Evolutionary conservation across 2,888 invertebrate genomes (phyloP).

Genomic region (Darwinula stevensoni): DNA sequence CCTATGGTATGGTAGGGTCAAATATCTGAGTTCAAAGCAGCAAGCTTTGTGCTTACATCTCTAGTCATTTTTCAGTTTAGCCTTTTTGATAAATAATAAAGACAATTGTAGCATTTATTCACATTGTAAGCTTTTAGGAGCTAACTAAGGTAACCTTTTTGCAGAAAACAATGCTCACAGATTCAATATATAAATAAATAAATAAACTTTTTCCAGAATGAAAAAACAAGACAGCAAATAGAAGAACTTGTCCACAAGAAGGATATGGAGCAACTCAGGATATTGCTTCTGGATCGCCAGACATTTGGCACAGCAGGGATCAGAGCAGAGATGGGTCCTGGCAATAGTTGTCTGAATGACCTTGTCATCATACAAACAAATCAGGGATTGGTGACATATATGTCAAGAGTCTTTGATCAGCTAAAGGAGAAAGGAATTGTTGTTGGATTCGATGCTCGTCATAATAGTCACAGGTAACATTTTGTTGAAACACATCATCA

Average conservation of each 20-base stretch:
- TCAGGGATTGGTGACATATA: constrained; percentile 54
- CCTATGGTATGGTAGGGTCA: too few species aligned
- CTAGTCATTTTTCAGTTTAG: too few species aligned
- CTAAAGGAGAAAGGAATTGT: constrained; percentile 39
- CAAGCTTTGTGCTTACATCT: too few species aligned
- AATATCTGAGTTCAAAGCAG: too few species aligned
- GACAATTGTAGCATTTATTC: too few species aligned
- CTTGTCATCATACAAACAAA: constrained; percentile 69
- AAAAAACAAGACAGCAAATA: constrained; percentile 30
- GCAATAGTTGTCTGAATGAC: constrained; percentile 82
- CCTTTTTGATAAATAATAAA: too few species aligned
- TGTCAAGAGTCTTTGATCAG: constrained; percentile 27
- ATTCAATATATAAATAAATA: too few species aligned
- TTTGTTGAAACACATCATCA: too few species aligned
- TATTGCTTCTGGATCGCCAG: constrained; percentile 35
- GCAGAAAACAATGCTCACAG: too few species aligned
- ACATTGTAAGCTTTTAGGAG: too few species aligned
- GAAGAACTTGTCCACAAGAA: constrained; percentile 23
- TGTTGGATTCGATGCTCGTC: constrained; percentile 69
- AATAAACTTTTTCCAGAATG: constrained; percentile 30
- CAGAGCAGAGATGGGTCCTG: constrained; percentile 69
- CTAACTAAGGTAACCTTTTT: too few species aligned
- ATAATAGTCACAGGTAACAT: constrained; percentile 70
- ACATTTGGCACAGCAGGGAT: constrained; percentile 81
- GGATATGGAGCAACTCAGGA: constrained; percentile 26